These are phyloP conservation scores for Phallusia fumigata DNA, from an alignment of 23 tunicate species.

Conservation along the genomic window DNA sequence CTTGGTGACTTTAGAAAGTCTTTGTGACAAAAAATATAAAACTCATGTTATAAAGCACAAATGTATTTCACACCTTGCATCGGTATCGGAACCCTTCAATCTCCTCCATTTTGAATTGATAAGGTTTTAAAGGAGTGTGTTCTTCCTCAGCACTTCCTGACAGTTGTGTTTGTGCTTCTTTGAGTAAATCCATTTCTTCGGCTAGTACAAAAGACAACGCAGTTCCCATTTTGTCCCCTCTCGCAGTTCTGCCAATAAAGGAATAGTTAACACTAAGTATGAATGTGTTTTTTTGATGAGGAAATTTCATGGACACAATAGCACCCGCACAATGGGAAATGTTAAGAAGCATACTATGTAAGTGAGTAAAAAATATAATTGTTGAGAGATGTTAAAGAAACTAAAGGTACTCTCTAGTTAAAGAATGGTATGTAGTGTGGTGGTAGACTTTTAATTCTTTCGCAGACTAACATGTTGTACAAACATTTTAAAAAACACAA, in stretches of 20 bases:
- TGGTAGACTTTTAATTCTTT: not conserved
- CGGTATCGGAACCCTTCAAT: conserved; percentile 83
- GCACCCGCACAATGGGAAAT: too few species aligned
- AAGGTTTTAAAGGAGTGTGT: conserved; percentile 47
- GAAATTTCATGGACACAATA: too few species aligned
- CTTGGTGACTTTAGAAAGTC: too few species aligned
- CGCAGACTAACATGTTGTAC: not conserved
- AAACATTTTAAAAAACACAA: too few species aligned
- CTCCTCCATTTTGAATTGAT: conserved; percentile 80
- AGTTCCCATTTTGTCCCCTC: conserved; percentile 69
- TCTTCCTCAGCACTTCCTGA: conserved; percentile 33
- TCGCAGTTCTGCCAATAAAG: conserved; percentile 71
- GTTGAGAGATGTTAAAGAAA: too few species aligned
- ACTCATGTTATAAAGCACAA: not conserved
- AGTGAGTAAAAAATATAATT: too few species aligned
- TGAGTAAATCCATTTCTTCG: conserved; percentile 51
- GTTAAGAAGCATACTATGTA: too few species aligned
- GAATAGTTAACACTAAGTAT: not conserved
- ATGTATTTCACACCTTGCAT: conserved; percentile 44
- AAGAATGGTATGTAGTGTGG: too few species aligned
- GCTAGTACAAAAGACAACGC: conserved; percentile 79
- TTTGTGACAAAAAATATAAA: too few species aligned
- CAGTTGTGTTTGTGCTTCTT: conserved; percentile 44
- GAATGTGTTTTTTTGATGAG: too few species aligned
- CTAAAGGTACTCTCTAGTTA: too few species aligned